A percentile compares a stretch with the other conserved stretches of the same genome.
phyloP scores from a whole-genome alignment of 1,140 invertebrate species.

The Drosophila baimaii region DNA sequence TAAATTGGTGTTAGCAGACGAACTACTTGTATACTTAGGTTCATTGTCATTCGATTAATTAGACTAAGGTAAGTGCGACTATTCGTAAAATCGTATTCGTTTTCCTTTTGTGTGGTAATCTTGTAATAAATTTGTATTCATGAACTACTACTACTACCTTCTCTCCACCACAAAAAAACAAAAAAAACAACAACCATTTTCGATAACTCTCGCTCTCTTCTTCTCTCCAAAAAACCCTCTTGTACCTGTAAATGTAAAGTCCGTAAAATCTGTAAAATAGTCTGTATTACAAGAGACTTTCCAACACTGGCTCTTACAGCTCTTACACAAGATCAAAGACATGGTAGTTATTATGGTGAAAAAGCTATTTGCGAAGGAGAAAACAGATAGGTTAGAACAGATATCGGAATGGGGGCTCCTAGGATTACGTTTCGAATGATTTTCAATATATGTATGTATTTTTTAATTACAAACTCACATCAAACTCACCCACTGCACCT shows the following conservation, averaged over 20 bases:
- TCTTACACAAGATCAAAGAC: constrained; percentile 30
- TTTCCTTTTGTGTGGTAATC: constrained; percentile 65
- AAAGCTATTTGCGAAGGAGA: background rate
- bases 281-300: constrained; percentile 8
- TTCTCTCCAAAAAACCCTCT: constrained; percentile 2
- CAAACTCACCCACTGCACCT: constrained; percentile 68
- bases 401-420: background rate
- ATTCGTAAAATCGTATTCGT: constrained; percentile 49
- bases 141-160: constrained; percentile 42
- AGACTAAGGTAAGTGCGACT: constrained; percentile 72
- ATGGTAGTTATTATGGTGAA: background rate
- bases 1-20: constrained; percentile 57
- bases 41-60: constrained; percentile 47
- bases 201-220: constrained; percentile 37
- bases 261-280: constrained; percentile 11
- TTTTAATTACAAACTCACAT: constrained; percentile 39
- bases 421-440: constrained; percentile 34
- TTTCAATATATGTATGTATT: constrained; percentile 30
- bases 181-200: constrained; percentile 43
- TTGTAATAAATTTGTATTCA: constrained; percentile 68
- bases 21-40: constrained; percentile 52
- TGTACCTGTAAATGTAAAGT: constrained; percentile 20
- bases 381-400: constrained; percentile 5
- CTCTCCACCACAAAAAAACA: constrained; percentile 24
- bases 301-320: background rate